Conservation (phyloP, 2,888 invertebrate species). For the Cordilura impudica region DNA sequence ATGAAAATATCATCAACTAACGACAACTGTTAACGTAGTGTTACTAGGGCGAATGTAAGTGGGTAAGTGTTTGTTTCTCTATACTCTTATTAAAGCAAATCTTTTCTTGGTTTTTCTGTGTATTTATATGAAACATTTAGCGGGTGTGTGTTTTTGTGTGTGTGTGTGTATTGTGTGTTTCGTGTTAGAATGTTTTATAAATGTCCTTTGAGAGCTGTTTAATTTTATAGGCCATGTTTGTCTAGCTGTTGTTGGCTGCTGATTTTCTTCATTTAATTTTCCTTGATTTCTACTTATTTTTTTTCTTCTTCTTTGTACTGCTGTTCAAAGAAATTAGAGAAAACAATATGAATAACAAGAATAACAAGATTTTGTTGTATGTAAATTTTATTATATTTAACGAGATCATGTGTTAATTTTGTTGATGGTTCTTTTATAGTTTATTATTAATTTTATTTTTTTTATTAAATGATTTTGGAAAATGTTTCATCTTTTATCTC, state of each 20-base stretch:
- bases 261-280: constrained; percentile 19
- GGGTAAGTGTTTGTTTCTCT: background rate
- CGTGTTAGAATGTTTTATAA: background rate
- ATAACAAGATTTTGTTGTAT: constrained; percentile 14
- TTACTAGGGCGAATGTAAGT: constrained; percentile 4
- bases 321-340: background rate
- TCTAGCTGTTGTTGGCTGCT: constrained; percentile 10
- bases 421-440: constrained; percentile 24
- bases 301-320: background rate
- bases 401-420: constrained; percentile 44
- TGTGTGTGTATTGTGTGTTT: background rate
- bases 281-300: background rate
- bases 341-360: background rate
- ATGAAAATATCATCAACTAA: constrained; percentile 51
- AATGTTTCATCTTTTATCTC: background rate
- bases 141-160: background rate
- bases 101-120: background rate
- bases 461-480: background rate
- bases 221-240: constrained; percentile 42
- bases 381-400: constrained; percentile 25
- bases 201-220: constrained; percentile 38
- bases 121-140: background rate
- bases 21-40: constrained; percentile 1
- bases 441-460: background rate
- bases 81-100: background rate